Base-by-base conservation (phyloP, 2,888 invertebrate genomes). In the Xestia rhomboidea region DNA sequence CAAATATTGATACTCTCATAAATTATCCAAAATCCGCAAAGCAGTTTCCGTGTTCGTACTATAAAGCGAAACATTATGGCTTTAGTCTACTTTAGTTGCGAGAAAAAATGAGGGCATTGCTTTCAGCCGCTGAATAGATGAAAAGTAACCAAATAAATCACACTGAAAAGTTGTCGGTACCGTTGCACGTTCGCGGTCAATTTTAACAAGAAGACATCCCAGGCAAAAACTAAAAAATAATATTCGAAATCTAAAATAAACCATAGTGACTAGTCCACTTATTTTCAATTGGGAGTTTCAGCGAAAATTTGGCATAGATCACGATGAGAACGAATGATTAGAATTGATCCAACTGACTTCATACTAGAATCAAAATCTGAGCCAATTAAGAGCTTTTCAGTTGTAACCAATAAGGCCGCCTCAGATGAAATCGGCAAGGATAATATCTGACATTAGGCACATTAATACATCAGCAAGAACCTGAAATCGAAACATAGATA, bases 1-100 rank as follows among this genome's bases (percentile, higher is more conserved):
- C 93, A 94, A 94, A 95, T 92, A 92, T 91, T 90, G 91, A 90
- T 83, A 87, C 81, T 87, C 87, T 83, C 88, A 90, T 91, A 92
- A 90, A 92, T 92, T 86, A 90, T 85, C 82, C 87, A 79, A 89
- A 90, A 89, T 91, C 92, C 89, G 89, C 89, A 88, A 91, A 91
- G 90, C 85, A 87, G 91, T 91, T 90, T 87, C 79, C 87, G 57
- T 69, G 73, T 78, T 78, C 49, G 30, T 54, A 70, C 66, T 76
- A 72, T 79, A 86, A 83, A 82, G 69, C 21, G 77, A 74, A 84
- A 86, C 76, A 68, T 84, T 88, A 87, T 88, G 86, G 82, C 69
- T 87, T 85, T 84, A 85, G 80, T 84, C 79, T 75, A 79, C 87
- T 87, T 87, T 86, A 84, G 71, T 66, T 72, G 64, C 34, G 21